phyloP scores from a whole-genome alignment of 2,113 vertebrate species.

The Syrrhaptes paradoxus region DNA sequence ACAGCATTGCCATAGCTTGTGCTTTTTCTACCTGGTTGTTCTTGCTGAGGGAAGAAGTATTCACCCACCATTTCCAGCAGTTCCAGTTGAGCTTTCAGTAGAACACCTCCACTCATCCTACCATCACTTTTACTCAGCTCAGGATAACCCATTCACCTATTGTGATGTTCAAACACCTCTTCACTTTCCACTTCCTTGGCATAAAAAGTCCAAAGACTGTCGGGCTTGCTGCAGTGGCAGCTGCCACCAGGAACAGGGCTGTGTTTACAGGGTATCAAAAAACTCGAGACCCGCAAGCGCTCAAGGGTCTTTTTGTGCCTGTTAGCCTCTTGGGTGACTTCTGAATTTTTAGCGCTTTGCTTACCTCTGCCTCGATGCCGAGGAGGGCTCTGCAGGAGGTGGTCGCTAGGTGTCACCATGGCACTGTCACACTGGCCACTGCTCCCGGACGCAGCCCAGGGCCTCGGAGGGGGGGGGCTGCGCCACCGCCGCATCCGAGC shows the following conservation, averaged over 20 bases:
- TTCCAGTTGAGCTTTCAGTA: not conserved
- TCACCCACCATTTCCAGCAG: not conserved
- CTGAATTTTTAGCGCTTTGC: not conserved
- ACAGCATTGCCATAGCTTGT: not conserved
- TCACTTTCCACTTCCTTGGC: not conserved
- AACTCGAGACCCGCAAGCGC: not conserved
- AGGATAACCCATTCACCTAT: not conserved
- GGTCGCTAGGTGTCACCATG: constrained; percentile 65
- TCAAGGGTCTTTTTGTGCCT: rapidly evolving
- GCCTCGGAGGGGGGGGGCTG: not conserved
- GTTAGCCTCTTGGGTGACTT: no score
- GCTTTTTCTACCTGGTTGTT: not conserved
- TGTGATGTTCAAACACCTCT: not conserved
- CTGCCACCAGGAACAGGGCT: not conserved
- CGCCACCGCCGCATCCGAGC: not conserved
- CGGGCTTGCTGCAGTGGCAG: rapidly evolving
- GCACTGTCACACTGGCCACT: not conserved
- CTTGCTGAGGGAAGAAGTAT: not conserved
- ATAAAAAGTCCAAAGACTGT: not conserved
- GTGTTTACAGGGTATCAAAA: not conserved
- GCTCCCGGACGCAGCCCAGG: not conserved
- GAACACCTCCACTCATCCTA: rapidly evolving
- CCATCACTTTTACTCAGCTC: not conserved
- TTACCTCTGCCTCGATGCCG: rapidly evolving
- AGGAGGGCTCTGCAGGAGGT: not conserved